phyloP scores from a whole-genome alignment of 2,888 invertebrate species.

The Chymomyza amoena region DNA sequence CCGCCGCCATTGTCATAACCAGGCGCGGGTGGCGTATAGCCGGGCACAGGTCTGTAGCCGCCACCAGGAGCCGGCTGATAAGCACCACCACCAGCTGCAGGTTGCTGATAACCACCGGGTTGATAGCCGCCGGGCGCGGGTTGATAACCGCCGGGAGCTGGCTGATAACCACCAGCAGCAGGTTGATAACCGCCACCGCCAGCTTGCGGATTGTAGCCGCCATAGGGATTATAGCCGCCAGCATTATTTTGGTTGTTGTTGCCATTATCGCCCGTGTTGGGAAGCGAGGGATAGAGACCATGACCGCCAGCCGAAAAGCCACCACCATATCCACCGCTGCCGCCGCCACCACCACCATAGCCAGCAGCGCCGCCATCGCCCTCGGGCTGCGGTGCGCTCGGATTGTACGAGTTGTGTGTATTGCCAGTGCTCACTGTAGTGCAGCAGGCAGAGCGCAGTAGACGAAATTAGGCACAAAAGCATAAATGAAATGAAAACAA shows the following conservation, averaged over 20 bases:
- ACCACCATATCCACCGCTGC: constrained; percentile 75
- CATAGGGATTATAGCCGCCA: constrained; percentile 55
- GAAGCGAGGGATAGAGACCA: constrained; percentile 74
- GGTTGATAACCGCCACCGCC: constrained; percentile 49
- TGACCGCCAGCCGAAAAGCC: constrained; percentile 77
- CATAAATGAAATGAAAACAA: constrained; percentile 30
- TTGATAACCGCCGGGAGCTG: constrained; percentile 64
- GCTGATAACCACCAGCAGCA: constrained; percentile 49
- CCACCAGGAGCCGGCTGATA: constrained; percentile 49
- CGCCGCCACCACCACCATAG: constrained; percentile 52
- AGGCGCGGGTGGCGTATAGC: constrained; percentile 71
- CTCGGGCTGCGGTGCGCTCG: constrained; percentile 69
- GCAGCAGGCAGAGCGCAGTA: constrained; percentile 27
- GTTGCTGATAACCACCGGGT: constrained; percentile 62
- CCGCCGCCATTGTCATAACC: constrained; percentile 63
- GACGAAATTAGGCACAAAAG: constrained; percentile 55
- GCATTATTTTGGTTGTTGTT: constrained; percentile 38
- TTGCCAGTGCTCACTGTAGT: constrained; percentile 54
- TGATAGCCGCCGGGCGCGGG: constrained; percentile 71
- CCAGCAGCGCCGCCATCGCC: constrained; percentile 49
- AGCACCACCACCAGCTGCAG: constrained; percentile 53
- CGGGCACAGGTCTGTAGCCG: constrained; percentile 57
- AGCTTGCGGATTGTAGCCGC: constrained; percentile 60
- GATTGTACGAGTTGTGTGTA: constrained; percentile 67
- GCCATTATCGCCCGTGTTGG: constrained; percentile 45